These are phyloP conservation scores for Chinchilla lanigera DNA, from an alignment of 2,113 vertebrate genomes.

Conservation along the genomic window DNA sequence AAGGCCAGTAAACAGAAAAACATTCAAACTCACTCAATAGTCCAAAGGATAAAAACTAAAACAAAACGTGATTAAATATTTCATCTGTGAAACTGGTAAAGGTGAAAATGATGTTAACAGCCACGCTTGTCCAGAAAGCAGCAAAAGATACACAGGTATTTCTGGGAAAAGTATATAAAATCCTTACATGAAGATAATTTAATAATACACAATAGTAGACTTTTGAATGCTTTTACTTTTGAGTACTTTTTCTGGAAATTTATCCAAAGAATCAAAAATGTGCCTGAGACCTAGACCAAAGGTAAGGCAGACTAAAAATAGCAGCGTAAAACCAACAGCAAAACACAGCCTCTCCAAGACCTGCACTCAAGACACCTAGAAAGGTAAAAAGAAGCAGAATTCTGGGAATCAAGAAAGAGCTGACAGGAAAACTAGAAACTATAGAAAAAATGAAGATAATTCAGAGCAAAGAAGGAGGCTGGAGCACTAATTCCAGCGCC, in stretches of 20 bases:
- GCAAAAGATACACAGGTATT: background rate
- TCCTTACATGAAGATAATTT: background rate
- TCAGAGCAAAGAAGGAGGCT: background rate
- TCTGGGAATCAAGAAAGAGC: background rate
- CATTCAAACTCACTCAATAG: background rate
- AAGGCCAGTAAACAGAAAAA: background rate
- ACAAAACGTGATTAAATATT: background rate
- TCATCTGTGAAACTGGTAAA: background rate
- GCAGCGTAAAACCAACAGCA: background rate
- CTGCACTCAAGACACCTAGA: background rate
- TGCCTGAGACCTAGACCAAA: background rate
- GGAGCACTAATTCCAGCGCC: background rate
- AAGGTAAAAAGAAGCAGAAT: background rate
- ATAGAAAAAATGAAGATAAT: background rate
- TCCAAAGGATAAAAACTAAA: background rate
- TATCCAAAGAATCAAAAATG: background rate
- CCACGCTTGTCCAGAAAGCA: background rate
- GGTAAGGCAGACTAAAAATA: background rate
- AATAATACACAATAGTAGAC: background rate
- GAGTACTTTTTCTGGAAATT: constrained; percentile 14
- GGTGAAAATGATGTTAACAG: background rate
- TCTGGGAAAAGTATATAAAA: background rate
- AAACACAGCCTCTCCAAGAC: background rate
- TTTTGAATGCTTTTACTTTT: background rate
- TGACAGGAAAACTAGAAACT: background rate